Evolutionary conservation across 2,113 vertebrate species (phyloP).

Genomic region (Chamaetylas fuelleborni): DNA sequence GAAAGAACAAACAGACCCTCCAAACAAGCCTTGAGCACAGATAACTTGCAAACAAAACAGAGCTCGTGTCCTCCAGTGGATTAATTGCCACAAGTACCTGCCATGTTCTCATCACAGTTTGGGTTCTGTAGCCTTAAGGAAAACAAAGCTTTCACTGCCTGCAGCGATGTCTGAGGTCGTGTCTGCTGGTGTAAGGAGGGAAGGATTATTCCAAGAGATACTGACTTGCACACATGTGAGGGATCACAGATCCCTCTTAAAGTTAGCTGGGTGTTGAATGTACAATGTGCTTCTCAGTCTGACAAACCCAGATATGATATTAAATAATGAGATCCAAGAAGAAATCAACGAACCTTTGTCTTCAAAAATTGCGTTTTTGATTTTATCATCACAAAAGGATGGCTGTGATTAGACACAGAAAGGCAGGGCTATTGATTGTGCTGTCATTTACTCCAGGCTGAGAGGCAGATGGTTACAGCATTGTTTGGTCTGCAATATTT

Average conservation of each 20-base stretch:
- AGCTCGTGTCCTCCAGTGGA: constrained; percentile 3
- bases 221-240: neutral
- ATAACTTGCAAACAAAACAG: constrained; percentile 21
- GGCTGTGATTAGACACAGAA: neutral
- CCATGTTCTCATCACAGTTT: neutral
- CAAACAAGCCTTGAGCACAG: neutral
- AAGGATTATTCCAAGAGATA: neutral
- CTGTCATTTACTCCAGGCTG: neutral
- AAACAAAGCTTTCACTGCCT: neutral
- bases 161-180: neutral
- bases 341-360: neutral
- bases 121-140: neutral
- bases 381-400: neutral
- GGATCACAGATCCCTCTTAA: neutral
- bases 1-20: constrained; percentile 18
- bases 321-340: neutral
- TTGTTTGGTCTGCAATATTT: neutral
- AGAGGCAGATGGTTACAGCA: neutral
- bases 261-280: neutral
- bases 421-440: neutral
- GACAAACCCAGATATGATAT: neutral
- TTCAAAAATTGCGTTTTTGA: neutral
- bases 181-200: neutral
- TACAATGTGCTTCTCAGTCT: neutral
- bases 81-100: constrained; percentile 18